phyloP scores from a whole-genome alignment of 2,888 invertebrate species.

The Lithophane socia region DNA sequence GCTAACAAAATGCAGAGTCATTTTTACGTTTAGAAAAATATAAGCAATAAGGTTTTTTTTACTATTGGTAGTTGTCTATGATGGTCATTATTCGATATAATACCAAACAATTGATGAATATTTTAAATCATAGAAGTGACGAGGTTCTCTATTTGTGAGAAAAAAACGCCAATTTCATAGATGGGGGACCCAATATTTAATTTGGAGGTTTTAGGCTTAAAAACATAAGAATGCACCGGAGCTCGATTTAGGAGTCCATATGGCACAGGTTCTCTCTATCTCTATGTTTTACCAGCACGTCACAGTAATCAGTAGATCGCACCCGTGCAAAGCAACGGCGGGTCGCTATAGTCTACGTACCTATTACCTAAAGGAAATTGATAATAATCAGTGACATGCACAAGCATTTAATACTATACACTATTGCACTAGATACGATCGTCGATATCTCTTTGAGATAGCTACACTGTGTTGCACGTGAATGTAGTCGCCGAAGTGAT shows the following conservation, averaged over 20 bases:
- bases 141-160: too few species aligned
- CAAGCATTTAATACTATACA: constrained; percentile 4
- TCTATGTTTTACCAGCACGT: neutral
- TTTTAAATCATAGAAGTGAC: too few species aligned
- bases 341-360: neutral
- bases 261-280: too few species aligned
- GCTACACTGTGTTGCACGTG: constrained; percentile 14
- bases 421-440: constrained; percentile 1
- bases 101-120: too few species aligned
- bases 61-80: too few species aligned
- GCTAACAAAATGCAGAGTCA: too few species aligned
- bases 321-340: neutral
- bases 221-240: neutral
- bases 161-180: too few species aligned
- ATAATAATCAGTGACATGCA: constrained; percentile 1
- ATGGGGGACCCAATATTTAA: neutral
- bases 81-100: too few species aligned
- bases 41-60: too few species aligned
- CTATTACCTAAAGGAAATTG: neutral
- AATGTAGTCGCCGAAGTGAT: constrained; percentile 16
- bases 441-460: constrained; percentile 29
- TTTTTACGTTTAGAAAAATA: too few species aligned
- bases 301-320: neutral
- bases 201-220: neutral
- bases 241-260: neutral